A percentile compares a stretch with the other conserved stretches of the same genome.
Conservation (phyloP, 2,113 vertebrate genomes). For the Nyctereutes procyonoides region DNA sequence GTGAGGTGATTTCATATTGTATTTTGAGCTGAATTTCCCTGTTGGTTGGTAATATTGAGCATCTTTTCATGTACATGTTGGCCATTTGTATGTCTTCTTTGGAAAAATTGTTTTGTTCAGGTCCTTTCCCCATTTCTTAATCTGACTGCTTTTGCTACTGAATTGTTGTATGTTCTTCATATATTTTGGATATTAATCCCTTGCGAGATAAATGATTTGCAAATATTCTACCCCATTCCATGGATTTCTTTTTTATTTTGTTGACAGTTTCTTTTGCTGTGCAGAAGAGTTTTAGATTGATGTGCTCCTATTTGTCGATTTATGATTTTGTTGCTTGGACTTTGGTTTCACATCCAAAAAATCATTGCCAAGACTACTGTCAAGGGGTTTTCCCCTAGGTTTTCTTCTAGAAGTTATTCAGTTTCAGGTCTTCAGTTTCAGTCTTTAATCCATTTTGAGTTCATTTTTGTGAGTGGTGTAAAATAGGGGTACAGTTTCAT, state of each 20-base stretch:
- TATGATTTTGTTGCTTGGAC: neutral
- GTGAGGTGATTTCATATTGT: neutral
- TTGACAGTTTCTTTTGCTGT: neutral
- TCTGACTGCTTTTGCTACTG: neutral
- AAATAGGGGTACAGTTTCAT: neutral
- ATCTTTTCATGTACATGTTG: neutral
- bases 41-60: neutral
- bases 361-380: neutral
- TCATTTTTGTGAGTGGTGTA: neutral
- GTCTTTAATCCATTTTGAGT: neutral
- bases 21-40: neutral
- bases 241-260: neutral
- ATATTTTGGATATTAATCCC: neutral
- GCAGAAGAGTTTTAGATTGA: neutral
- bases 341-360: neutral
- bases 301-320: neutral
- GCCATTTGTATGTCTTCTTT: neutral
- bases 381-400: neutral
- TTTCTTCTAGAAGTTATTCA: neutral
- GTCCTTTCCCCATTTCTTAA: neutral
- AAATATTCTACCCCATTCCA: slow-evolving; percentile 4
- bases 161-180: neutral
- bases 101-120: neutral
- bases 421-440: neutral
- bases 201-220: neutral